Evolutionary conservation across 2,113 vertebrate species (phyloP).

Genomic region (Arvicanthis niloticus): DNA sequence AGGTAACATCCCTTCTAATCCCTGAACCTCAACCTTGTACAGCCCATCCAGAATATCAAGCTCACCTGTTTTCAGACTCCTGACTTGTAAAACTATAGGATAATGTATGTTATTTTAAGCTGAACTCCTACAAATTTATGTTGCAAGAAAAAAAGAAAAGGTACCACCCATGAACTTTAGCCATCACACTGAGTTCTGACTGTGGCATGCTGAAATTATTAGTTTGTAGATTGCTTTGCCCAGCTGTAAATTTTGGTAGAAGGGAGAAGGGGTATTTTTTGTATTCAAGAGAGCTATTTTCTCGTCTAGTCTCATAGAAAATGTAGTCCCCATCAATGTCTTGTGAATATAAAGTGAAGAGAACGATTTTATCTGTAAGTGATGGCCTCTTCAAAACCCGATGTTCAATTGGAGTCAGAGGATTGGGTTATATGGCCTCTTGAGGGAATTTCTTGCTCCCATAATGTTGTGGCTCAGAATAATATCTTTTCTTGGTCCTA

Average conservation of each 20-base stretch:
- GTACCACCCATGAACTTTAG: background rate
- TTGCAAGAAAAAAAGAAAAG: background rate
- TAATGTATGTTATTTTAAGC: slow-evolving; percentile 9
- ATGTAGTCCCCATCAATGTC: slow-evolving; percentile 55
- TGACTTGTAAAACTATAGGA: background rate
- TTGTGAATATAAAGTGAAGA: slow-evolving; percentile 74
- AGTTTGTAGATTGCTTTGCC: slow-evolving; percentile 29
- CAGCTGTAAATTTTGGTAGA: slow-evolving; percentile 60
- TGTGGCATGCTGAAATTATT: slow-evolving; percentile 5
- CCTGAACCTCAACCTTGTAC: background rate
- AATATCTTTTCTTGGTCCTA: slow-evolving; percentile 73
- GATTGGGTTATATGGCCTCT: slow-evolving; percentile 80
- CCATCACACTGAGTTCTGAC: background rate
- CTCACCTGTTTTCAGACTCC: background rate
- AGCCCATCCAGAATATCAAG: background rate
- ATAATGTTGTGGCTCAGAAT: slow-evolving; percentile 72
- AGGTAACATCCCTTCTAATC: rapidly evolving
- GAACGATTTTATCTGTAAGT: slow-evolving; percentile 77
- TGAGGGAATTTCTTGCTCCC: slow-evolving; percentile 76
- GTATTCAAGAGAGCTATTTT: slow-evolving; percentile 66
- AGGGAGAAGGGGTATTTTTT: slow-evolving; percentile 45
- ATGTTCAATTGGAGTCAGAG: slow-evolving; percentile 72
- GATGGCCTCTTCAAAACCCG: slow-evolving; percentile 75
- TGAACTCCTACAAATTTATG: background rate
- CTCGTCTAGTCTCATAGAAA: slow-evolving; percentile 65